Base-by-base conservation (phyloP, 92 coral and sea anemone species). In the Porites divaricata region DNA sequence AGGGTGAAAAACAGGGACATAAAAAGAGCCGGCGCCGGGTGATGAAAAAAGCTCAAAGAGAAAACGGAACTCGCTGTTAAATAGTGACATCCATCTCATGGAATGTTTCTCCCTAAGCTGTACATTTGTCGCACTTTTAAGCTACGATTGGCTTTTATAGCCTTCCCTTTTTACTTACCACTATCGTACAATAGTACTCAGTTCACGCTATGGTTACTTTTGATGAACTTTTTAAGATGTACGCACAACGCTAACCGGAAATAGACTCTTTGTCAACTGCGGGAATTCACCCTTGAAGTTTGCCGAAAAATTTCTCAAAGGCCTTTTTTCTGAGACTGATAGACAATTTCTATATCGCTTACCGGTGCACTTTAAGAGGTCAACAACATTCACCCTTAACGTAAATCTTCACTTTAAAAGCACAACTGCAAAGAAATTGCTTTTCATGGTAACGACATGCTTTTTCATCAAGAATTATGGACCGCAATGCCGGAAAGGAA, bases 21-120 rank as follows among this genome's bases (percentile, higher is more conserved):
- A 82, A 94, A 94, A 92, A 90, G 93, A 74, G 95, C 95, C 98
- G 95, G 92, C 89, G 67, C 84, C 77, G 95, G 81, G 88, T 84
- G 88, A 51, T 74, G 88, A 76, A 74, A 74, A 84, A 75, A 58
- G 63, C 73, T 73, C 73, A 67, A 75, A 74, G 81, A 45, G 21
- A 76, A 12, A 65, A 51, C 88, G 75, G 71, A 84, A 73, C 65
- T 68, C 28, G 57, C 63, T 64, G 45, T 61, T 64, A 71, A 61
- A 82, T 35, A 59, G 22, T 48, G 69, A 23, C 54, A 59, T 50
- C 21, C 58, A 21, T 41, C 8, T 24, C 63, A 16, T 23, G n/a
- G 13, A 61, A 72, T 10, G 12, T 22, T 51, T 8, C 65, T 0
- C 9, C 10, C 10, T 15, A 24, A 35, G 68, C 45, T 35, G 45